phyloP scores from a whole-genome alignment of 2,888 invertebrate genomes.

The Tetropium fuscum region DNA sequence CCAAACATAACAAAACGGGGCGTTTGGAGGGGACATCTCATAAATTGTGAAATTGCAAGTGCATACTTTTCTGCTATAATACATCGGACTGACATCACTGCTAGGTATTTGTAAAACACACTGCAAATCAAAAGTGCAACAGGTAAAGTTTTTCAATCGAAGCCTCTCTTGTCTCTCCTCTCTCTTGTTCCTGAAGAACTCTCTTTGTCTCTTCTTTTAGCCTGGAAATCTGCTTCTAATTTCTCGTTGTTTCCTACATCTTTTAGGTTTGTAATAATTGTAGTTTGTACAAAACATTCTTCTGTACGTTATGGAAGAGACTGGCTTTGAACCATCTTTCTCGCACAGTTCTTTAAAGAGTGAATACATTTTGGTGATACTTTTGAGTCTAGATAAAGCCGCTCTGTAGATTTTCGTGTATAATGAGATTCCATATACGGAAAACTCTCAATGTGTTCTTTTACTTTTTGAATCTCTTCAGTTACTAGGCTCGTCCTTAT shows the following conservation, averaged over 20 bases:
- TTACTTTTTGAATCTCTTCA: slow-evolving; percentile 34
- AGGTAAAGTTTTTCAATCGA: slow-evolving; percentile 6
- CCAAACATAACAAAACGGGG: slow-evolving; percentile 27
- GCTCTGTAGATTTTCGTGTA: slow-evolving; percentile 33
- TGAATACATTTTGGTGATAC: slow-evolving; percentile 42
- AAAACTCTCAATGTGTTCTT: slow-evolving; percentile 43
- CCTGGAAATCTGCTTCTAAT: not conserved
- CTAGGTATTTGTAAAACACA: slow-evolving; percentile 26
- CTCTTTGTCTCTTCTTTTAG: slow-evolving; percentile 1
- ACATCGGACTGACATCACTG: slow-evolving; percentile 16
- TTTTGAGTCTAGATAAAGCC: slow-evolving; percentile 40
- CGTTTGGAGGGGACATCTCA: slow-evolving; percentile 22
- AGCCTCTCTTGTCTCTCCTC: too few species aligned
- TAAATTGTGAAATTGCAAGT: slow-evolving; percentile 26
- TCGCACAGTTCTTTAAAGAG: slow-evolving; percentile 37
- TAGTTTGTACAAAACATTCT: slow-evolving; percentile 35
- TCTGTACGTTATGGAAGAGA: slow-evolving; percentile 34
- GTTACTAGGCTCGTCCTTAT: too few species aligned
- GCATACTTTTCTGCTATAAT: slow-evolving; percentile 22
- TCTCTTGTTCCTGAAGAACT: not conserved
- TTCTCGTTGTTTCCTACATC: too few species aligned
- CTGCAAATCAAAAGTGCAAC: slow-evolving; percentile 17
- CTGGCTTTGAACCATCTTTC: slow-evolving; percentile 30
- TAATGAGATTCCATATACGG: slow-evolving; percentile 43
- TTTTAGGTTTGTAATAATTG: slow-evolving; percentile 24